Base-by-base conservation (phyloP, 2,113 vertebrate genomes). In the Piaya cayana region DNA sequence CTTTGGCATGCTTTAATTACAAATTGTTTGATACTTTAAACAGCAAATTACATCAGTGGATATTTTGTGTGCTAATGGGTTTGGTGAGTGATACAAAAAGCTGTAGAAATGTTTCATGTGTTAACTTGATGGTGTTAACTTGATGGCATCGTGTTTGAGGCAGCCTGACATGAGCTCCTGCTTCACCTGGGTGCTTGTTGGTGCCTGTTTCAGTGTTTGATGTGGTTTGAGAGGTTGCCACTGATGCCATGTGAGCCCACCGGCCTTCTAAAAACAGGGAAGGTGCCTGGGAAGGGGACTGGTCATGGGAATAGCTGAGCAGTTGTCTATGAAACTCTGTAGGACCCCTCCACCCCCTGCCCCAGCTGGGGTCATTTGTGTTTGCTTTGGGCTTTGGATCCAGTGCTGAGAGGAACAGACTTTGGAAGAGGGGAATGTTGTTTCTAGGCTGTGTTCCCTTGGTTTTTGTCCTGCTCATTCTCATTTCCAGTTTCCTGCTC, bases 21-120 rank as follows among this genome's bases (percentile, higher is more conserved):
- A 3, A 32, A 56, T 42, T 26, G 82, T 25, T 65, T 2, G 36
- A 62, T 55, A 26, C 70, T 71, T 92, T 32, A 8, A 50, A 64
- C 71, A 68, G 12, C 20, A 70, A 67, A 15, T 75, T 23, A 22
- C 37, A 37, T 55, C 52, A 25, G 39, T 34, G 36, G 60, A 3
- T 37, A 1, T 70, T 86, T 55, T 14, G 1, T 12, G 2, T 32
- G 37, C 10, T 4, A 11, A 65, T 1, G 11, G 45, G 8, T 18
- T 32, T 23, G 55, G 56, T 63, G 53, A 3, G 49, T 32, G 78
- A 55, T 36, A 43, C 4, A 14, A 70, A 70, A 63, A 43, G 15
- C 16, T 0, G 3, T 21, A 68, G 27, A 21, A 75, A 79, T 39
- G 58, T 36, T 80, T 20, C 11, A 65, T 82, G 84, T 15, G 5